A percentile compares a stretch with the other conserved stretches of the same genome.
These are phyloP conservation scores for Eptesicus fuscus DNA, from an alignment of 2,113 vertebrate species.

Conservation along the genomic window DNA sequence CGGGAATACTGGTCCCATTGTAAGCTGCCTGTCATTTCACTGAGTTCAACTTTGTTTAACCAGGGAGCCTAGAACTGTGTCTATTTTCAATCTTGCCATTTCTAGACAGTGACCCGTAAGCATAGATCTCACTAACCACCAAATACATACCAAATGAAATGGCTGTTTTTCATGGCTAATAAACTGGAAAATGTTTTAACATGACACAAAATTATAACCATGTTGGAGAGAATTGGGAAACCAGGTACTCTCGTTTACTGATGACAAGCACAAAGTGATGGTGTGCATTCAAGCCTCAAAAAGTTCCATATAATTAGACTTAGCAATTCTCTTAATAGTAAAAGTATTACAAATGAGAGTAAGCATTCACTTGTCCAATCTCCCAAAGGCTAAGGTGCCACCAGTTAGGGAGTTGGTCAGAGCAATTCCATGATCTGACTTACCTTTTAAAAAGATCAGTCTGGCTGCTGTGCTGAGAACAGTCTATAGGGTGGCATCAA, in stretches of 20 bases:
- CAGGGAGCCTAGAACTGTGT: not conserved
- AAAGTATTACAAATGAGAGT: not conserved
- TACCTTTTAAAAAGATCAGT: not conserved
- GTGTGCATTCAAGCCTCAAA: not conserved
- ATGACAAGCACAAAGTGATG: not conserved
- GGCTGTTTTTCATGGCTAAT: not conserved
- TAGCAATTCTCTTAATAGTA: not conserved
- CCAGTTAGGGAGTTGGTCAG: not conserved
- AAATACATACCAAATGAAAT: not conserved
- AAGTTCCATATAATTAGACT: not conserved
- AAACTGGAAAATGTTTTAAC: not conserved
- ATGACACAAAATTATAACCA: not conserved
- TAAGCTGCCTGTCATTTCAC: not conserved
- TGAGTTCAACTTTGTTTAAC: not conserved
- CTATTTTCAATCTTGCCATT: not conserved
- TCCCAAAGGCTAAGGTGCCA: not conserved
- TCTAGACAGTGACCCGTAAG: not conserved
- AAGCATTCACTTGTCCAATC: not conserved
- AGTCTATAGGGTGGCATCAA: not conserved
- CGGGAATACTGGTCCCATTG: not conserved
- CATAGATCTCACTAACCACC: not conserved
- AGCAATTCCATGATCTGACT: not conserved
- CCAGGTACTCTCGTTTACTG: not conserved
- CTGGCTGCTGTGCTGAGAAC: not conserved
- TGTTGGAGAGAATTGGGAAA: not conserved